A percentile compares a stretch with the other conserved stretches of the same genome.
Conservation (phyloP, 2,113 vertebrate genomes). For the Calyptomena viridis region DNA sequence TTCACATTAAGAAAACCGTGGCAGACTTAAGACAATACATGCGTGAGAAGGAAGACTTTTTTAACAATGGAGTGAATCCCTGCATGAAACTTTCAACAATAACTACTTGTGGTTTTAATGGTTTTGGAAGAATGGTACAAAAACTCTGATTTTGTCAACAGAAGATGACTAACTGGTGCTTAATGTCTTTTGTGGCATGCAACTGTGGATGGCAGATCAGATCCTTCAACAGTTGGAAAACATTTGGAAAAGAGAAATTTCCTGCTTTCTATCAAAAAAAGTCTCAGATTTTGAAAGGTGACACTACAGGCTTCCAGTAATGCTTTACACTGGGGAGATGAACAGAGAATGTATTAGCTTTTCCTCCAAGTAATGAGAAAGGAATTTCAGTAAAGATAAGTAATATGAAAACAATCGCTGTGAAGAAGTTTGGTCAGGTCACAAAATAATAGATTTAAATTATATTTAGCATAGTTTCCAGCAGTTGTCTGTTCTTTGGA, state of each 20-base stretch:
- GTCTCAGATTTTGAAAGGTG: neutral
- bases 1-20: neutral
- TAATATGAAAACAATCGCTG: neutral
- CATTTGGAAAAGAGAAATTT: neutral
- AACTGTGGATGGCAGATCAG: neutral
- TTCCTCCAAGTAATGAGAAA: neutral
- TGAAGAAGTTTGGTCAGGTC: neutral
- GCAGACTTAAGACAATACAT: neutral
- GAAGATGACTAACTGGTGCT: neutral
- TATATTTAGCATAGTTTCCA: neutral
- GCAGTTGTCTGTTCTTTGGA: neutral
- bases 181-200: neutral
- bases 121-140: neutral
- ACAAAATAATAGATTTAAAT: neutral
- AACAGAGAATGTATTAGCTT: neutral
- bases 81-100: slow-evolving; percentile 3
- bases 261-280: neutral
- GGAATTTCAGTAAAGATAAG: neutral
- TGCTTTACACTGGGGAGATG: neutral
- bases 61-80: neutral
- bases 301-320: neutral
- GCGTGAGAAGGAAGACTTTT: neutral
- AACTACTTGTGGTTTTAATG: neutral
- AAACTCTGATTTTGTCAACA: neutral
- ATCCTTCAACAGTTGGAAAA: neutral